Evolutionary conservation across 2,888 invertebrate genomes (phyloP).

Genomic region (Zeuzera pyrina): DNA sequence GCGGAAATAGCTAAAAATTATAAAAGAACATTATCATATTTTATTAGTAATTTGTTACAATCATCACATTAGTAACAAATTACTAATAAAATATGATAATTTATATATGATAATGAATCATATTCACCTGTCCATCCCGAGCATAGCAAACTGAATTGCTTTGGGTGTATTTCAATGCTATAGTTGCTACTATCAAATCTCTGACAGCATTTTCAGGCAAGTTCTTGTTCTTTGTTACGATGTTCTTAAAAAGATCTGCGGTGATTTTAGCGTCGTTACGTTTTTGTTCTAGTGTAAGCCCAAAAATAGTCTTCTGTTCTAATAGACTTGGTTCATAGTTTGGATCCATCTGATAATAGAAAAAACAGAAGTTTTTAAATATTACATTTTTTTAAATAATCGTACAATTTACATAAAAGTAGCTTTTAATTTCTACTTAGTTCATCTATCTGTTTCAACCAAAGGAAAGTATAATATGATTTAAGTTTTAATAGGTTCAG

Average conservation of each 20-base stretch:
- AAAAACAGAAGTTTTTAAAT: too few species aligned
- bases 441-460: too few species aligned
- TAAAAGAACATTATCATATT: too few species aligned
- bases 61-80: neutral
- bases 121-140: conserved; percentile 84
- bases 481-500: too few species aligned
- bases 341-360: conserved; percentile 82
- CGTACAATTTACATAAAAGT: too few species aligned
- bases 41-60: too few species aligned
- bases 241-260: conserved; percentile 81
- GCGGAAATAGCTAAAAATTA: too few species aligned
- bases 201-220: conserved; percentile 84
- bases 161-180: conserved; percentile 97
- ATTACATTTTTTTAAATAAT: too few species aligned
- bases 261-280: conserved; percentile 92
- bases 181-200: conserved; percentile 95
- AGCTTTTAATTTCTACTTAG: too few species aligned
- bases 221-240: conserved; percentile 80
- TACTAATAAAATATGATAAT: neutral
- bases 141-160: conserved; percentile 99
- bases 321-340: conserved; percentile 84
- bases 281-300: conserved; percentile 88
- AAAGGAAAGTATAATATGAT: too few species aligned
- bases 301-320: conserved; percentile 89
- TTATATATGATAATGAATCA: neutral